These are phyloP conservation scores for Chrysemys picta DNA, from an alignment of 2,113 vertebrate genomes.

Conservation along the genomic window DNA sequence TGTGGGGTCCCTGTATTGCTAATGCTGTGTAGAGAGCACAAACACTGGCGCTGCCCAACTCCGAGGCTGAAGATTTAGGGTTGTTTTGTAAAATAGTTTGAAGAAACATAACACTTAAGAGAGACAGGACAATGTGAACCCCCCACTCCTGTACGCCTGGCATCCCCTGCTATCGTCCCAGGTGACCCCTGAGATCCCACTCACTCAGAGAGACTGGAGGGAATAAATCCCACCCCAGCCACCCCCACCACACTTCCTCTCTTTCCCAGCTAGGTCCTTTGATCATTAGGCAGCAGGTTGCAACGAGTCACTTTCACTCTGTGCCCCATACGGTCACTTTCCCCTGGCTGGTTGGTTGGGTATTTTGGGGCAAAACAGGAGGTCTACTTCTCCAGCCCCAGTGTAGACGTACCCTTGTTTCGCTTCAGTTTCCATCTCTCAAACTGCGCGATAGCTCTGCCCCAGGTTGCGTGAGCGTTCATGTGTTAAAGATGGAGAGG, in stretches of 20 bases:
- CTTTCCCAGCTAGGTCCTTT: neutral
- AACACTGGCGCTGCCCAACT: neutral
- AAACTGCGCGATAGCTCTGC: too few relatives aligned
- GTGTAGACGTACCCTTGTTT: neutral
- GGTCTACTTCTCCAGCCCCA: neutral
- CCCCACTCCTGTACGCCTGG: neutral
- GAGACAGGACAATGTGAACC: neutral
- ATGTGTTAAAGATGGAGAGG: too few relatives aligned
- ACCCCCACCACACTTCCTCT: neutral
- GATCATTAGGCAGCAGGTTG: neutral
- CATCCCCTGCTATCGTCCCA: neutral
- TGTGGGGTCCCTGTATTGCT: neutral
- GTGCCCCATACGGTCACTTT: neutral
- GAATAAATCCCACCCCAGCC: neutral
- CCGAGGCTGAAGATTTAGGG: too few relatives aligned
- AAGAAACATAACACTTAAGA: neutral
- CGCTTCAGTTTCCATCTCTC: too few relatives aligned
- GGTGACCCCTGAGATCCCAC: neutral
- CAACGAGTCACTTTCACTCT: neutral
- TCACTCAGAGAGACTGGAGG: neutral
- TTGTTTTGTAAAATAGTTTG: too few relatives aligned
- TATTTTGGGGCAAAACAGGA: neutral
- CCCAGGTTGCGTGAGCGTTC: too few relatives aligned
- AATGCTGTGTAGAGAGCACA: neutral
- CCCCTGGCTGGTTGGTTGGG: neutral